phyloP scores from a whole-genome alignment of 2,113 vertebrate species.

The Anarrhichthys ocellatus region DNA sequence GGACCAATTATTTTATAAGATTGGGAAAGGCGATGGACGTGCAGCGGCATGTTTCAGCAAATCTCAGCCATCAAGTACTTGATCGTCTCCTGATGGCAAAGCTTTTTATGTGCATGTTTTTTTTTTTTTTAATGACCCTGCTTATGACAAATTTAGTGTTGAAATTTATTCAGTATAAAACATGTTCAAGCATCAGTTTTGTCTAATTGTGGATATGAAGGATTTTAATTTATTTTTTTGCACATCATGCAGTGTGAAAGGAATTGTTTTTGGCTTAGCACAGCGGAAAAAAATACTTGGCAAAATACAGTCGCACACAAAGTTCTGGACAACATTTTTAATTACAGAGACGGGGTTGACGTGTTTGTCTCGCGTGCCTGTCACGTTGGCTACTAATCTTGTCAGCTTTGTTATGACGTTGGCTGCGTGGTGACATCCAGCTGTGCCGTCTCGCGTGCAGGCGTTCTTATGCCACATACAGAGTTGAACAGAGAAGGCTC shows the following conservation, averaged over 20 bases:
- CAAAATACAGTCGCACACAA: slow-evolving; percentile 17
- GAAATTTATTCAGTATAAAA: not conserved
- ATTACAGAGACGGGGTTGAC: slow-evolving; percentile 36
- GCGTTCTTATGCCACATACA: not conserved
- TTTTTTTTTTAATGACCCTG: not conserved
- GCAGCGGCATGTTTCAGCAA: slow-evolving; percentile 18
- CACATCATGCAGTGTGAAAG: not conserved
- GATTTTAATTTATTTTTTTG: not conserved
- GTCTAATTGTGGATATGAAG: not conserved
- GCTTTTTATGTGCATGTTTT: not conserved
- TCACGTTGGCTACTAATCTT: slow-evolving; percentile 37
- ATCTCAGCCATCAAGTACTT: not conserved
- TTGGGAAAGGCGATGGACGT: slow-evolving; percentile 9
- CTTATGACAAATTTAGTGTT: not conserved
- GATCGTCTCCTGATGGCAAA: slow-evolving; percentile 1
- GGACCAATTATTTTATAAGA: slow-evolving; percentile 1
- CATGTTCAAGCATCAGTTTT: not conserved
- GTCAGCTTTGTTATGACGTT: slow-evolving; percentile 26
- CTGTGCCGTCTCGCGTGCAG: slow-evolving; percentile 4
- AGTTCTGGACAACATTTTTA: not conserved
- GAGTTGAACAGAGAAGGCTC: not conserved
- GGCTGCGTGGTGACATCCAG: slow-evolving; percentile 5
- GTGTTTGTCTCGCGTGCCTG: slow-evolving; percentile 43
- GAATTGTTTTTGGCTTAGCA: not conserved
- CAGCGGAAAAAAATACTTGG: slow-evolving; percentile 12